Percentiles rank a stretch among this genome's conserved stretches.
phyloP scores from a whole-genome alignment of 2,113 vertebrate genomes.

The Platysternon megacephalum region DNA sequence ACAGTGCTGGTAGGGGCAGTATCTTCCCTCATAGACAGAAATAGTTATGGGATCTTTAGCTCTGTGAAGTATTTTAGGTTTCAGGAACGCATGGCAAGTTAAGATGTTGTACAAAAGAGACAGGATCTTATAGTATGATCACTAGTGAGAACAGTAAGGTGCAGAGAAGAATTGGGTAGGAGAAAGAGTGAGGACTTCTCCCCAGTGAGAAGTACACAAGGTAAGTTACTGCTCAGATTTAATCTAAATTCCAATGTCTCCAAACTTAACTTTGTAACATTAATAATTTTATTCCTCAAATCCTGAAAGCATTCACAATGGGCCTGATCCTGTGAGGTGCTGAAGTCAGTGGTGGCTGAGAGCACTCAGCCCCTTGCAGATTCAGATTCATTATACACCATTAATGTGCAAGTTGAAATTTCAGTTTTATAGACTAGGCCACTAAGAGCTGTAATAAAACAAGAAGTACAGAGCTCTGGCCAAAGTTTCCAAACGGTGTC shows the following conservation, averaged over 20 bases:
- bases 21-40: background rate
- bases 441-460: background rate
- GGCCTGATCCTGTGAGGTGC: background rate
- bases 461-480: background rate
- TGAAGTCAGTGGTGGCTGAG: background rate
- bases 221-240: background rate
- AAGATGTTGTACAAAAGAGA: background rate
- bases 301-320: background rate
- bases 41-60: background rate
- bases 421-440: background rate
- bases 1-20: background rate
- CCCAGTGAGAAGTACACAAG: background rate
- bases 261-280: background rate
- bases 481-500: background rate
- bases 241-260: background rate
- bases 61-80: background rate
- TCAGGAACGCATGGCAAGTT: background rate
- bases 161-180: background rate
- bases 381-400: background rate
- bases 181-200: background rate
- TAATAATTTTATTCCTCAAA: background rate
- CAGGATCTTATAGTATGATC: fast-evolving
- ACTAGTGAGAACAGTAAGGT: background rate
- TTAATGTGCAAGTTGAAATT: background rate
- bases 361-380: background rate